Conservation (phyloP, 2,797 vertebrate genomes). For the Lagothrix lagotricha region DNA sequence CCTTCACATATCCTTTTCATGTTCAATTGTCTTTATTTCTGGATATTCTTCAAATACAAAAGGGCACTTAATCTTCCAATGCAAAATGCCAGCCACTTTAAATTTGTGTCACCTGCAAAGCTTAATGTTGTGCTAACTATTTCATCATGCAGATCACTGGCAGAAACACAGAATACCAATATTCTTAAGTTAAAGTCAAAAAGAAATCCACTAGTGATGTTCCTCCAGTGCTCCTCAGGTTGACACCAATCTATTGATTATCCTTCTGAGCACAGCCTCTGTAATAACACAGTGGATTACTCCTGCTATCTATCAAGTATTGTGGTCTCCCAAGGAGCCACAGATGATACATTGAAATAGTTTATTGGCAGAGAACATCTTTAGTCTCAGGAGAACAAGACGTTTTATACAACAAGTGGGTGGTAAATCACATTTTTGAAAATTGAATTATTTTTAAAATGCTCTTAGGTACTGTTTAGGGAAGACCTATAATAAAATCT, state of each 20-base stretch:
- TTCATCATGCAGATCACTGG: not conserved
- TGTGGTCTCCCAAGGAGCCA: slow-evolving; percentile 43
- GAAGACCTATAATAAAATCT: slow-evolving; percentile 55
- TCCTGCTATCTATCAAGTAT: slow-evolving; percentile 33
- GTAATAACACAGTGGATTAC: slow-evolving; percentile 49
- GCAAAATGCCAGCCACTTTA: slow-evolving; percentile 4
- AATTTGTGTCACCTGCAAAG: slow-evolving; percentile 52
- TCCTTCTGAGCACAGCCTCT: slow-evolving; percentile 37
- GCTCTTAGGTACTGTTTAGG: slow-evolving; percentile 64
- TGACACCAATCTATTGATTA: slow-evolving; percentile 70
- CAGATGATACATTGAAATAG: slow-evolving; percentile 60
- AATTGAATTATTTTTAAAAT: slow-evolving; percentile 69
- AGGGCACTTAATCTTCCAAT: slow-evolving; percentile 53
- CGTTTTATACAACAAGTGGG: slow-evolving; percentile 67
- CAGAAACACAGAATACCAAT: slow-evolving; percentile 18
- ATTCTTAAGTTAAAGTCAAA: slow-evolving; percentile 44
- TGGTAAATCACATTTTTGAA: slow-evolving; percentile 70
- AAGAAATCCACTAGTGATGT: slow-evolving; percentile 39
- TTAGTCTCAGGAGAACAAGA: slow-evolving; percentile 67
- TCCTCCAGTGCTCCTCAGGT: not conserved
- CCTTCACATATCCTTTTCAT: slow-evolving; percentile 55
- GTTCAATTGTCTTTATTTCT: slow-evolving; percentile 44
- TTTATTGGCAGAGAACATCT: slow-evolving; percentile 67
- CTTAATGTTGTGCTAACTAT: slow-evolving; percentile 22
- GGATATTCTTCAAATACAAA: slow-evolving; percentile 34